Evolutionary conservation across 2,888 invertebrate species (phyloP), one percentile per base, ranked within the genome.

Genomic region (Lasioglossum villosulum): DNA sequence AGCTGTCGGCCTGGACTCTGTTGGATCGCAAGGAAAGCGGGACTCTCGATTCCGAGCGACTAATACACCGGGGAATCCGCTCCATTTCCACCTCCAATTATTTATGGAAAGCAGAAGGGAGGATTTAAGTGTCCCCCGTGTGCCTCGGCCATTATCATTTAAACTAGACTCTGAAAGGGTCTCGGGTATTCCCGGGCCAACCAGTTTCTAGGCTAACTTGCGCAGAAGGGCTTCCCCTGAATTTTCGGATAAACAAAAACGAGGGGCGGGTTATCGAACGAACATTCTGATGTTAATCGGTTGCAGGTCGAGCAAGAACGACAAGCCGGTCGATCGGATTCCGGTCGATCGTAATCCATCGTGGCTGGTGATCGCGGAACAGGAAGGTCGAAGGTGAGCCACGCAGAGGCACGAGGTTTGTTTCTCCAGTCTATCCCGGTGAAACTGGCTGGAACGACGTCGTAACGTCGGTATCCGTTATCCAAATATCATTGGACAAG

Each of bases 51-150:
- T 75, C 78, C 66, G 45, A 66, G 37, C 42, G 75, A 72, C 82
- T 77, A 78, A 89, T 82, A 83, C 89, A 89, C 86, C 37, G 30
- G 89, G 90, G 90, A 89, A 83, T 89, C 85, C 75, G 70, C 88
- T 89, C 85, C 88, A 84, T 87, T 89, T 90, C 90, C 78, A 84
- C 75, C 82, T 80, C 77, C 90, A 90, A 90, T 90, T 90, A 90
- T 90, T 90, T 90, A 90, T 90, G 90, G 90, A 90, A 89, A 90
- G 87, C 87, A 87, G 89, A 81, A 75, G 82, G 88, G 82, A 86
- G 89, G 87, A 90, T 90, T 90, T 89, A 90, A 89, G 84, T 84
- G 88, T 90, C 90, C 89, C 87, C 72, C 74, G 87, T 84, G 90
- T 86, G 82, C 86, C 78, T 78, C 59, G 73, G 70, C 86, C 88